Conservation (phyloP, 1,140 invertebrate species). For the Centruroides vittatus region DNA sequence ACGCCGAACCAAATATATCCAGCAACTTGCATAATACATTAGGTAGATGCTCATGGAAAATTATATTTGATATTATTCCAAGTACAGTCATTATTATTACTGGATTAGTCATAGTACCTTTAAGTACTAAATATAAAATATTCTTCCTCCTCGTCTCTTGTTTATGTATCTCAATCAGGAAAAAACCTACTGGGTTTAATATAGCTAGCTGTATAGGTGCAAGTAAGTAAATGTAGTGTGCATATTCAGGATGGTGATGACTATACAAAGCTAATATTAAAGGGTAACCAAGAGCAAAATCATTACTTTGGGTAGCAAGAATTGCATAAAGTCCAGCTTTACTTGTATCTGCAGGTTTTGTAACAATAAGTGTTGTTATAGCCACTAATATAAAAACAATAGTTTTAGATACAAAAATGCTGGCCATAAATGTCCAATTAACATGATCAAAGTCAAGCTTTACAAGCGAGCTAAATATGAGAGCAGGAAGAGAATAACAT, state of each 20-base stretch:
- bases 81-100: slow-evolving; percentile 81
- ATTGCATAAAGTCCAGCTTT: slow-evolving; percentile 83
- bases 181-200: slow-evolving; percentile 81
- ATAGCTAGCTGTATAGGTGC: slow-evolving; percentile 86
- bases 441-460: slow-evolving; percentile 57
- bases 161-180: slow-evolving; percentile 77
- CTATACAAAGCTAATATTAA: slow-evolving; percentile 39
- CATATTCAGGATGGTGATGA: slow-evolving; percentile 69
- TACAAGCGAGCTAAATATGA: slow-evolving; percentile 83
- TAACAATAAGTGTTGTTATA: slow-evolving; percentile 58
- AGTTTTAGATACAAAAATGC: slow-evolving; percentile 71
- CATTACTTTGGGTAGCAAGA: slow-evolving; percentile 93
- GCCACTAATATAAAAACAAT: slow-evolving; percentile 70
- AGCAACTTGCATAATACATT: slow-evolving; percentile 50
- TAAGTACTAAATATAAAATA: background rate
- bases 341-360: slow-evolving; percentile 60
- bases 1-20: slow-evolving; percentile 67
- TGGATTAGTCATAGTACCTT: slow-evolving; percentile 53
- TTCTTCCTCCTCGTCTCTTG: slow-evolving; percentile 26
- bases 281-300: slow-evolving; percentile 93
- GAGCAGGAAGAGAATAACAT: slow-evolving; percentile 76
- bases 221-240: slow-evolving; percentile 82
- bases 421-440: slow-evolving; percentile 75
- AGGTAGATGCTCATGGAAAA: slow-evolving; percentile 63
- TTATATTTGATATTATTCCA: slow-evolving; percentile 70